Conservation (phyloP, 2,888 invertebrate species). For the Chromoteleia sp. region DNA sequence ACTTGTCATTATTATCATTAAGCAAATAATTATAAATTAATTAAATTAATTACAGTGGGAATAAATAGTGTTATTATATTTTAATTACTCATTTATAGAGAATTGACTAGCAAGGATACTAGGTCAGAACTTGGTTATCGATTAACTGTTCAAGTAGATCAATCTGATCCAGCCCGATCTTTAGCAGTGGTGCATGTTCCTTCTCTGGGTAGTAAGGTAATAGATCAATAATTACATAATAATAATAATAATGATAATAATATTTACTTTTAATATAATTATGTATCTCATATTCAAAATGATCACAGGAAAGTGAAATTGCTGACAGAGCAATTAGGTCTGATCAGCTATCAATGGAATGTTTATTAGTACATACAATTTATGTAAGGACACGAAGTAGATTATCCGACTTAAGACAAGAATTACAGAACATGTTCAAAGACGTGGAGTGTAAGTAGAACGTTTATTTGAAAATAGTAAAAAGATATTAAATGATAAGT, state of each 20-base stretch:
- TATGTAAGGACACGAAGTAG: constrained; percentile 93
- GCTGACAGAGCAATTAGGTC: constrained; percentile 93
- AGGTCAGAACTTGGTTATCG: constrained; percentile 95
- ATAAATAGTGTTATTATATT: too few relatives aligned
- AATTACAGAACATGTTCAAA: constrained; percentile 89
- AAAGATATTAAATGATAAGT: background rate
- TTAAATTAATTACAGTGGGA: too few relatives aligned
- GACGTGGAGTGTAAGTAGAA: constrained; percentile 88
- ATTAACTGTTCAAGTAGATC: constrained; percentile 94
- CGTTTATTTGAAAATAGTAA: too few relatives aligned
- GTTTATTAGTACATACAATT: constrained; percentile 96
- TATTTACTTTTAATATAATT: constrained; percentile 81
- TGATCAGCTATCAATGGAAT: constrained; percentile 97
- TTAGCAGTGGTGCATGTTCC: constrained; percentile 90
- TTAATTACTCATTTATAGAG: constrained; percentile 81
- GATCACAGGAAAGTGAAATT: constrained; percentile 87
- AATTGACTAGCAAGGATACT: constrained; percentile 88
- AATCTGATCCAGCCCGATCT: constrained; percentile 91
- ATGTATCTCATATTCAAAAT: constrained; percentile 7
- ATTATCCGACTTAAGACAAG: constrained; percentile 92
- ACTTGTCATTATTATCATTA: too few relatives aligned
- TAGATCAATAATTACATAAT: too few relatives aligned
- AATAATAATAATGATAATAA: too few relatives aligned
- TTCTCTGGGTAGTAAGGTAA: constrained; percentile 87
- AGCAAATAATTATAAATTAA: too few relatives aligned